Evolutionary conservation across 2,888 invertebrate species (phyloP).

Genomic region (Leptarthrus brevirostris): DNA sequence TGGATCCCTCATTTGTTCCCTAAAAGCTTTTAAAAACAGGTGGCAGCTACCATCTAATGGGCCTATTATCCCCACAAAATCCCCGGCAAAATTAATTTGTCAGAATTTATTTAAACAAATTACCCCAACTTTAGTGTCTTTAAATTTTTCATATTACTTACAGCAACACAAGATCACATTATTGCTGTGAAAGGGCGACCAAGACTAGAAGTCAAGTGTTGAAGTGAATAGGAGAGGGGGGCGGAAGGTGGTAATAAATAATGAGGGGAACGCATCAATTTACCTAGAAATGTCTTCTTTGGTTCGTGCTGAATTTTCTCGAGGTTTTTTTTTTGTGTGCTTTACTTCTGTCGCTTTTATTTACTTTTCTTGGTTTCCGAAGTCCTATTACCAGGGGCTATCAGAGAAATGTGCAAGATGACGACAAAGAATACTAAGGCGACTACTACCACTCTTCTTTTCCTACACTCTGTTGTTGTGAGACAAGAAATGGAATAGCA

Average conservation of each 20-base stretch:
- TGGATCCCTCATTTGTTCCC: too few species aligned
- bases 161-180: not conserved
- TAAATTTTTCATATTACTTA: slow-evolving; percentile 12
- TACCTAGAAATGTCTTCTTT: slow-evolving; percentile 42
- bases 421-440: not conserved
- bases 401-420: slow-evolving; percentile 28
- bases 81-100: slow-evolving; percentile 37
- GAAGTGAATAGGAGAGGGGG: not conserved
- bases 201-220: slow-evolving; percentile 14
- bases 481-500: not conserved
- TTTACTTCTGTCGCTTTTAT: slow-evolving; percentile 10
- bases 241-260: not conserved
- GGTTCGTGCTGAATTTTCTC: slow-evolving; percentile 25
- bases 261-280: slow-evolving; percentile 22
- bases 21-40: slow-evolving; percentile 7
- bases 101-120: slow-evolving; percentile 32
- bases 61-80: slow-evolving; percentile 17
- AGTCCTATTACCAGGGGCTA: slow-evolving; percentile 22
- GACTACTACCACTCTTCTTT: not conserved
- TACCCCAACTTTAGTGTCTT: not conserved
- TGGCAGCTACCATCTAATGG: slow-evolving; percentile 15
- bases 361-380: slow-evolving; percentile 32
- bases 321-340: not conserved
- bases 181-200: not conserved
- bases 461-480: not conserved